Evolutionary conservation across 2,113 vertebrate genomes (phyloP).

Genomic region (Passer montanus): DNA sequence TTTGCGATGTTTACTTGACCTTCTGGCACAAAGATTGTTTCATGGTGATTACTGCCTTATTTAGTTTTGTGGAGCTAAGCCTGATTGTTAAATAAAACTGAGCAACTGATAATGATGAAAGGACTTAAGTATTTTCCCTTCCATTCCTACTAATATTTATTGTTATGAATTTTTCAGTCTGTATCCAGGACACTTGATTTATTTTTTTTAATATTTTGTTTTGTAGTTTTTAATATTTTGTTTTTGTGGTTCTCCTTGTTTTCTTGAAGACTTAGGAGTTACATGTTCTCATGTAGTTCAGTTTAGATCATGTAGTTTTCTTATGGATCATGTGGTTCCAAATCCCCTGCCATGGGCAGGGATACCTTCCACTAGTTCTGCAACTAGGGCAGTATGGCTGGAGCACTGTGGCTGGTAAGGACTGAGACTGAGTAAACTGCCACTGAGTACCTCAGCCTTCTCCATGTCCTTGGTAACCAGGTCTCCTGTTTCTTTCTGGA

Average conservation of each 20-base stretch:
- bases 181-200: background rate
- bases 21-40: background rate
- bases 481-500: background rate
- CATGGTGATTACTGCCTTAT: slow-evolving; percentile 24
- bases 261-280: background rate
- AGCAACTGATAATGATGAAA: background rate
- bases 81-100: background rate
- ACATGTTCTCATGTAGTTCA: background rate
- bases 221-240: background rate
- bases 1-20: background rate
- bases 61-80: slow-evolving; percentile 6
- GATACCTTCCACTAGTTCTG: background rate
- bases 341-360: background rate
- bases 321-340: background rate
- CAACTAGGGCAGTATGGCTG: background rate
- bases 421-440: background rate
- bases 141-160: background rate
- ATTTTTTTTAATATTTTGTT: background rate
- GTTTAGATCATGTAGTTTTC: background rate
- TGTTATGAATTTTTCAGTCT: background rate
- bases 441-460: background rate
- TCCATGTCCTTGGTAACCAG: background rate
- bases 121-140: background rate
- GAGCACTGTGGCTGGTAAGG: background rate
- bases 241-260: background rate